A percentile compares a stretch with the other conserved stretches of the same genome.
Evolutionary conservation across 2,888 invertebrate genomes (phyloP).

Genomic region (Platycnemis pennipes): DNA sequence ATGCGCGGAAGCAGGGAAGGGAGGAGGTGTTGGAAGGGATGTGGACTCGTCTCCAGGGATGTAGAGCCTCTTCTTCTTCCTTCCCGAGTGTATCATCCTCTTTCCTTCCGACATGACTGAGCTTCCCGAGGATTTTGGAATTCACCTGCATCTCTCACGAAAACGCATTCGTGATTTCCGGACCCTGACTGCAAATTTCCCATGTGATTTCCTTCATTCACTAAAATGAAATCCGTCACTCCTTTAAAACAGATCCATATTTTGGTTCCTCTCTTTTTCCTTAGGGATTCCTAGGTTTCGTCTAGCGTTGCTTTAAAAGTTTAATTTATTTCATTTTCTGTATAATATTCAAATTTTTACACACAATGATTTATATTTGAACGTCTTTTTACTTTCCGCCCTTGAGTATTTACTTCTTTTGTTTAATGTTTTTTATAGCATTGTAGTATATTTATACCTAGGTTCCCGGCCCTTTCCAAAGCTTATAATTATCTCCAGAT

Average conservation of each 20-base stretch:
- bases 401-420: too few relatives aligned
- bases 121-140: background rate
- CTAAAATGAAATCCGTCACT: too few relatives aligned
- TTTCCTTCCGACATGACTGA: background rate
- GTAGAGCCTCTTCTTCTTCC: background rate
- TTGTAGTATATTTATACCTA: too few relatives aligned
- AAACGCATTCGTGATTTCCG: background rate
- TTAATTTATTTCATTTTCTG: too few relatives aligned
- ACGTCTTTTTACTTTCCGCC: too few relatives aligned
- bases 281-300: too few relatives aligned
- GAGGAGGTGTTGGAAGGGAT: background rate
- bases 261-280: background rate
- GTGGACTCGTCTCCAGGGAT: background rate
- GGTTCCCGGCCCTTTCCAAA: too few relatives aligned
- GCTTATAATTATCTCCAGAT: too few relatives aligned
- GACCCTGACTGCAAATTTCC: background rate
- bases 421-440: too few relatives aligned
- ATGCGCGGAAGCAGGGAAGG: background rate
- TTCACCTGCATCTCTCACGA: background rate
- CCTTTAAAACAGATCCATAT: background rate
- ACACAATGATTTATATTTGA: too few relatives aligned
- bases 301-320: too few relatives aligned
- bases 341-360: too few relatives aligned
- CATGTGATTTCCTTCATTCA: background rate
- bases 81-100: background rate